Conservation (phyloP, 2,797 vertebrate genomes). For the Falco columbarius region DNA sequence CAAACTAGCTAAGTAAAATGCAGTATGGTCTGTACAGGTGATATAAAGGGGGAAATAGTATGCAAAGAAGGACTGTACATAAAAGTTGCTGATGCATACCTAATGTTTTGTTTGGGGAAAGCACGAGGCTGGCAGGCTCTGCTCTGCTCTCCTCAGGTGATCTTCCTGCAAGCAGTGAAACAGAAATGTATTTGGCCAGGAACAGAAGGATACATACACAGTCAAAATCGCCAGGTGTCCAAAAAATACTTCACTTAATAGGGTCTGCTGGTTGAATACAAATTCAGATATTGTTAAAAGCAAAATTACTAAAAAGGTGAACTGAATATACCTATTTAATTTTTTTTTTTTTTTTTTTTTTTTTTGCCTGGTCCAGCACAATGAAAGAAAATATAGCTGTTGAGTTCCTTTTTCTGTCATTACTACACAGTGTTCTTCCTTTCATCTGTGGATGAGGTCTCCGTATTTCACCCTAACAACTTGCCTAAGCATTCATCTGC, state of each 20-base stretch:
- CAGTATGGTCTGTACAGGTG: neutral
- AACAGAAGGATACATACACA: neutral
- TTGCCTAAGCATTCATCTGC: neutral
- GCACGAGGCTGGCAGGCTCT: neutral
- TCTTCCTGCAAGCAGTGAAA: slow-evolving; percentile 2
- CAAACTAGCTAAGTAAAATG: neutral
- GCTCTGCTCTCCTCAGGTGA: slow-evolving; percentile 1
- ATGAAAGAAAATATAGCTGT: neutral
- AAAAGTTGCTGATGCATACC: neutral
- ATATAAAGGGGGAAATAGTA: neutral
- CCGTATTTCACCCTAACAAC: neutral
- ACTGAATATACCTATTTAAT: neutral
- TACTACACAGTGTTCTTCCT: neutral
- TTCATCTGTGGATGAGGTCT: slow-evolving; percentile 4
- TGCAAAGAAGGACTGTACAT: neutral
- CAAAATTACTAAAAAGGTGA: neutral
- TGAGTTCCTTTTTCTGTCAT: slow-evolving; percentile 3
- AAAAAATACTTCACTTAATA: neutral
- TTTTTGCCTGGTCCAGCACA: neutral
- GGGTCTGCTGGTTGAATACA: neutral
- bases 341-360: neutral
- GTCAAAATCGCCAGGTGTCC: neutral
- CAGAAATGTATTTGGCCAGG: neutral
- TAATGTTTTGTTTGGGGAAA: neutral
- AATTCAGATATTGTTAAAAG: neutral